Evolutionary conservation across 1,140 invertebrate species (phyloP), one percentile per base, ranked within the genome.

Genomic region (Reticulitermes speratus): DNA sequence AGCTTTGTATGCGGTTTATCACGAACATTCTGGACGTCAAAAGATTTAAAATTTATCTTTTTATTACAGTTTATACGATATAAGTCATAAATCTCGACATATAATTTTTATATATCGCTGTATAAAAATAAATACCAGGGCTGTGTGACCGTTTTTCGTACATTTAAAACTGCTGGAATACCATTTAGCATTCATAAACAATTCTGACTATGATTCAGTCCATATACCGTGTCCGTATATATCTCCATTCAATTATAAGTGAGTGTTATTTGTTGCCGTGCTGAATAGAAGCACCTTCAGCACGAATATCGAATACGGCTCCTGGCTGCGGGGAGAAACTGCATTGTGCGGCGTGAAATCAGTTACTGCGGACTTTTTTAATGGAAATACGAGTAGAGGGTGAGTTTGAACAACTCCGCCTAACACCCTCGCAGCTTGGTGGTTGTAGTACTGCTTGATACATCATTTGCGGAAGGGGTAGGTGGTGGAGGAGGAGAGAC

Each of bases 361-460:
- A 75, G 65, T 75, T 75, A 30, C 65, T 30, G 65, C n/a, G 25
- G 65, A 75, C 25, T 75, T 75, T 75, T 75, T 75, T 75, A 75
- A 75, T 75, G 65, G 65, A 30, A 75, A 75, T 75, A 14, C 52
- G 52, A 14, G 16, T 16, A 16, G 52, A 21, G 65, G 65, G 25
- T 75, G 65, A 30, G 65, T n/a, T 38, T 30, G 65, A 75, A 75
- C 59, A 75, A 75, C 65, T 75, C 65, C n/a, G 16, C 3, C 52
- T 55, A 55, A 55, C 52, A 55, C 65, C 65, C 65, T 75, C 65
- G 25, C 65, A 75, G 7, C 65, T 75, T 16, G 25, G 65, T 30
- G 65, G 65, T 75, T 75, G 65, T 75, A 75, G 25, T 30, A 75
- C 25, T n/a, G 65, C 65, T 75, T 75, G 65, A 75, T 75, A 75